Conservation (phyloP, 2,113 vertebrate species). For the Brienomyrus brachyistius region DNA sequence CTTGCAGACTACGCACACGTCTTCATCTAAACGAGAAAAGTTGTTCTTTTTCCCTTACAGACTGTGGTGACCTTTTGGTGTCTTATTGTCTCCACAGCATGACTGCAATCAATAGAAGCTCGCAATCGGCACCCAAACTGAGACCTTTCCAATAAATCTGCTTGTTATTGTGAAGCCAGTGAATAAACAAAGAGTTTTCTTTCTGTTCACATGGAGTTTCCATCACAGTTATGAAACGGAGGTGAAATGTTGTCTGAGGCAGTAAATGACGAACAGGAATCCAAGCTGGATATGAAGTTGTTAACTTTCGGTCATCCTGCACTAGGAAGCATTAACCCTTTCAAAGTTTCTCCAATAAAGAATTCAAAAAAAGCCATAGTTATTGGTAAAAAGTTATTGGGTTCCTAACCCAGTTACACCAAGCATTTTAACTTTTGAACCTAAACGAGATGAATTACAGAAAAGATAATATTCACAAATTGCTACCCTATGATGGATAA, state of each 20-base stretch:
- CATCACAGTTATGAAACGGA: not conserved
- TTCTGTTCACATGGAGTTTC: not conserved
- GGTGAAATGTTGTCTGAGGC: not conserved
- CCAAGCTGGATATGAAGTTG: not conserved
- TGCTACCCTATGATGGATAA: not conserved
- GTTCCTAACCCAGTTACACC: not conserved
- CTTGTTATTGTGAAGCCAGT: conserved; percentile 3
- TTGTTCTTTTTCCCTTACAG: not conserved
- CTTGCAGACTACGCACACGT: not conserved
- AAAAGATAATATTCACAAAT: not conserved
- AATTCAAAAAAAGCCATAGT: not conserved
- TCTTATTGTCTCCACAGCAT: not conserved
- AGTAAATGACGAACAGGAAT: not conserved
- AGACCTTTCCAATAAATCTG: conserved; percentile 6
- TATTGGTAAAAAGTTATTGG: not conserved
- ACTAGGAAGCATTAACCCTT: not conserved
- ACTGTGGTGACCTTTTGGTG: not conserved
- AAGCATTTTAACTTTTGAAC: not conserved
- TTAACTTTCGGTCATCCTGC: not conserved
- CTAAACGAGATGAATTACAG: not conserved
- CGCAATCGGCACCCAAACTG: not conserved
- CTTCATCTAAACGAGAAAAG: not conserved
- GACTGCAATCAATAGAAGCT: not conserved
- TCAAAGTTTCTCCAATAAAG: not conserved
- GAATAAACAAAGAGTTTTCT: not conserved